Evolutionary conservation across 2,888 invertebrate species (phyloP), one percentile per base, ranked within the genome.

Genomic region (Nymphalis c-album): DNA sequence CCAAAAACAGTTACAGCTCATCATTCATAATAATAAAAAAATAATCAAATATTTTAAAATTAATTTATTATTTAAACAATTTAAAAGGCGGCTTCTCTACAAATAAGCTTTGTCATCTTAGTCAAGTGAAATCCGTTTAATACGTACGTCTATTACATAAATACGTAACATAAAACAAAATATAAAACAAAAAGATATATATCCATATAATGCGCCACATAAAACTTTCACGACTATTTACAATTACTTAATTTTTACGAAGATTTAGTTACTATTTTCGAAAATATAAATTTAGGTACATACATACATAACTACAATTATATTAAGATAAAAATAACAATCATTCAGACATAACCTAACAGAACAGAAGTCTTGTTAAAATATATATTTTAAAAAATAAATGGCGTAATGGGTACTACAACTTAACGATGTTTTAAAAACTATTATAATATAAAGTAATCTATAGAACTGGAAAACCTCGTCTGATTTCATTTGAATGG

Each of bases 221-320:
- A 91, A 87, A 91, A 88, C 89, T 86, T 89, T 87, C 90, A 90
- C 88, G 77, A 90, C 86, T 91, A 91, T 91, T 82, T 91, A 91
- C 91, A 90, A 71, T 55, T 86, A 89, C 87, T 86, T 90, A 90
- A 79, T 76, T 81, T 83, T 87, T 87, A 73, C 86, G 85, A 88
- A 84, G 81, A 81, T 85, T 85, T 88, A 86, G 83, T 86, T 81
- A 84, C 88, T 89, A 88, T 88, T 83, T 87, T 89, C 80, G 89
- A 90, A 90, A 89, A 89, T 90, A 90, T 90, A 90, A 87, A 87
- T 89, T 88, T 90, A 90, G 85, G 82, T 90, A 89, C 87, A 89
- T 88, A 90, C 84, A 88, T 90, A 88, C 85, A 90, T 88, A 87
- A 80, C 89, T 90, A 90, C 85, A 83, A 82, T 85, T 85, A 77